These are phyloP conservation scores for Symphodus melops DNA, from an alignment of 2,113 vertebrate species.

Conservation along the genomic window DNA sequence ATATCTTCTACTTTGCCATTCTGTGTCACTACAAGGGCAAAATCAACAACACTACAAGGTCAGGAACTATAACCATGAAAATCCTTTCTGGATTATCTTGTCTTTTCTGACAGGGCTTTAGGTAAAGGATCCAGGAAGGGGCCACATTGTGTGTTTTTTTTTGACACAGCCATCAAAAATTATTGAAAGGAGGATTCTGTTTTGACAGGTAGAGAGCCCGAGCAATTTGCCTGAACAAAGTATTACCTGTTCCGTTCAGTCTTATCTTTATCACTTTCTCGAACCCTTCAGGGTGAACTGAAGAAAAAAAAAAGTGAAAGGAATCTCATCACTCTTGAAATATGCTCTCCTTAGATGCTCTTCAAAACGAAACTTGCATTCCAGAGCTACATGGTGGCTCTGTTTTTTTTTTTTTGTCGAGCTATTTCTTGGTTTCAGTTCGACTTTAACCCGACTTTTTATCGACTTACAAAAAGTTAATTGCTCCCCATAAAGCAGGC, in stretches of 20 bases:
- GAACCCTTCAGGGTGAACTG: constrained; percentile 3
- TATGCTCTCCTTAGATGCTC: not conserved
- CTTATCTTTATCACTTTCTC: not conserved
- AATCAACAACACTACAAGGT: too few relatives aligned
- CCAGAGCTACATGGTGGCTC: not conserved
- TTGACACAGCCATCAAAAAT: not conserved
- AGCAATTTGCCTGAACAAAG: constrained; percentile 14
- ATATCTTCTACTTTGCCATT: too few relatives aligned
- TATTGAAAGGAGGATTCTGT: constrained; percentile 1
- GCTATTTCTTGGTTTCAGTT: constrained; percentile 15
- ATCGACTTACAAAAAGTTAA: constrained; percentile 49
- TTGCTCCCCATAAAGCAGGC: constrained; percentile 42
- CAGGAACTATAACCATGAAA: not conserved
- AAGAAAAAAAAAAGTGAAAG: not conserved
- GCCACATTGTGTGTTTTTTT: not conserved
- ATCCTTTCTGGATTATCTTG: not conserved
- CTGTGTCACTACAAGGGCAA: not conserved
- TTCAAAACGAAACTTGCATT: constrained; percentile 8
- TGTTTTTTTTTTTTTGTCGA: not conserved
- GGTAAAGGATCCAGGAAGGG: not conserved
- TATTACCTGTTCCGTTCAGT: not conserved
- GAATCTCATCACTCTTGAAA: not conserved
- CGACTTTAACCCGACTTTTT: constrained; percentile 35
- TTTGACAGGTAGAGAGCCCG: not conserved
- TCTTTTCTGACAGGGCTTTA: not conserved